These are phyloP conservation scores for Cynopterus brachyotis DNA, from an alignment of 2,113 vertebrate genomes.

Conservation along the genomic window DNA sequence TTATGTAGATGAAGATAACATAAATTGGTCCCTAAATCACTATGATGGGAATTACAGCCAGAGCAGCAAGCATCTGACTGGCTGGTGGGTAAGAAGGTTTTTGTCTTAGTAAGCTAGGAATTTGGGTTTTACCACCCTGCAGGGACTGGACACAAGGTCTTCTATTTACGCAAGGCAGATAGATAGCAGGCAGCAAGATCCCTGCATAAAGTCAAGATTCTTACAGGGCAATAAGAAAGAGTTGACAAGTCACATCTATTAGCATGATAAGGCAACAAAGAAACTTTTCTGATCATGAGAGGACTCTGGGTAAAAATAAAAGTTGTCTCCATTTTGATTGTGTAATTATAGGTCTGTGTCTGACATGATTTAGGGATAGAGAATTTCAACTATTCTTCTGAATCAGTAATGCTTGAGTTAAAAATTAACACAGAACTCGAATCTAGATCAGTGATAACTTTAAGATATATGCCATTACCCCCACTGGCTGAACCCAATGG, in stretches of 20 bases:
- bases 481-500: too few relatives aligned
- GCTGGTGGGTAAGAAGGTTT: background rate
- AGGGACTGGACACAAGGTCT: background rate
- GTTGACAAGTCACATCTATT: background rate
- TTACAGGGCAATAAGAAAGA: background rate
- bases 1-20: background rate
- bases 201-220: background rate
- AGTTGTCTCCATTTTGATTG: background rate
- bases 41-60: background rate
- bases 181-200: background rate
- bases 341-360: background rate
- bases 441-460: background rate
- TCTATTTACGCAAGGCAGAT: background rate
- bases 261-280: background rate
- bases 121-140: background rate
- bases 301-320: constrained; percentile 15
- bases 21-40: background rate
- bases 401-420: background rate
- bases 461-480: background rate
- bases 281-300: background rate
- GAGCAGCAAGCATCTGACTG: background rate
- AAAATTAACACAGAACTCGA: background rate
- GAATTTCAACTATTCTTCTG: background rate
- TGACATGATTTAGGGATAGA: background rate
- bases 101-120: background rate